phyloP scores from a whole-genome alignment of 1,140 invertebrate genomes.

The Saccostrea echinata region DNA sequence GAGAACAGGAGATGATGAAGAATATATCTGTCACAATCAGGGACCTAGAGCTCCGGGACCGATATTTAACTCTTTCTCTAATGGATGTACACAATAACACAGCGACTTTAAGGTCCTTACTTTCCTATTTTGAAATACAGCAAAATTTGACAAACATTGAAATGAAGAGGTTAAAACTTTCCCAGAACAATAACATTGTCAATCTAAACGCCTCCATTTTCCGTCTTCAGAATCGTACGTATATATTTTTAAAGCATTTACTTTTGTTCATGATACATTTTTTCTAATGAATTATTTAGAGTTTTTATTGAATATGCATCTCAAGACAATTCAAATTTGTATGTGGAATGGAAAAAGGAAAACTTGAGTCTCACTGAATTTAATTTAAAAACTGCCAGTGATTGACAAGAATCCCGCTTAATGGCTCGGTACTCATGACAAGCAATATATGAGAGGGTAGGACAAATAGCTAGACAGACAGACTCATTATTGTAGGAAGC shows the following conservation, averaged over 20 bases:
- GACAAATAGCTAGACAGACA: too few relatives aligned
- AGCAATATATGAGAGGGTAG: too few relatives aligned
- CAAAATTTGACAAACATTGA: neutral
- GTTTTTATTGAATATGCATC: neutral
- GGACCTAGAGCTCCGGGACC: neutral
- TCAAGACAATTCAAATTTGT: neutral
- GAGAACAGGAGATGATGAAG: neutral
- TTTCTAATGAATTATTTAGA: neutral
- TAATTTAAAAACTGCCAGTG: neutral
- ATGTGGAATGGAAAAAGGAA: neutral
- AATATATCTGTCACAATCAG: neutral
- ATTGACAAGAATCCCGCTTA: neutral
- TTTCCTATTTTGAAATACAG: neutral
- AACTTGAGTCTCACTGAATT: neutral
- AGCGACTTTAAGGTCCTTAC: neutral
- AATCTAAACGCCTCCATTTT: neutral
- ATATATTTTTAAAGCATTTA: neutral
- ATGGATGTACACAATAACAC: neutral
- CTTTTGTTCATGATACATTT: neutral
- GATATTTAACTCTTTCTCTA: neutral
- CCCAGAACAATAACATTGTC: neutral
- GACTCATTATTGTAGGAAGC: too few relatives aligned
- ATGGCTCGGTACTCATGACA: too few relatives aligned
- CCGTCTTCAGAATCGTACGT: neutral
- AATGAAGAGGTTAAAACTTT: neutral